Base-by-base conservation (phyloP, 2,113 vertebrate species). In the Passer domesticus region DNA sequence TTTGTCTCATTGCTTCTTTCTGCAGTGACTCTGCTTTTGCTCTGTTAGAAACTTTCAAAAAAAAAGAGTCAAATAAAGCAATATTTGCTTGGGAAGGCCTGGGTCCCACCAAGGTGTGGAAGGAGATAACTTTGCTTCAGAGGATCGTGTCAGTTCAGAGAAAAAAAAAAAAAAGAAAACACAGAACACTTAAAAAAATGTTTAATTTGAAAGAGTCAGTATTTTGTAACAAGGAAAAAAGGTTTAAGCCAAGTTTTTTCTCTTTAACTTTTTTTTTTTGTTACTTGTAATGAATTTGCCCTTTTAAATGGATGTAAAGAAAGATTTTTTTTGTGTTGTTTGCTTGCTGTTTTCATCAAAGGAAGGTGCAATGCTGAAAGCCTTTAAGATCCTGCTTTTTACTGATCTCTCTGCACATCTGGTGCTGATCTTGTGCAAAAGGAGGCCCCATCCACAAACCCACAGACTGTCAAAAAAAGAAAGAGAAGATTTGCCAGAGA, bases 1-100 rank as follows among this genome's bases (percentile, higher is more conserved):
- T 97, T 98, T 97, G 98, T 98, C 95, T 98, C 98, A 92, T 98
- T 99, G 98, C 98, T 99, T 97, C 94, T 99, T 94, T 98, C 98
- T 94, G 96, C 98, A 96, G 97, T 99, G 97, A 98, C 98, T 97
- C 97, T 98, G 67, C 97, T 99, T 94, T 97, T 99, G 98, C 98
- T 99, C 96, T 99, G 97, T 96, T 99, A 99, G 98, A 98, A 95
- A 97, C 94, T 89, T 87, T 8, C 30, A 8, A 76, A 90, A 86
- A 68, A 92, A 86, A 79, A 53, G 41, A 92, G 69, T 88, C 47
- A 62, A 83, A 83, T 55, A 96, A 92, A 90, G 78, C 88, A 93
- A 72, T 91, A 90, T 97, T 96, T 97, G 96, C 97, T 97, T 96
- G 92, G 67, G 83, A 97, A 97, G 63, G 90, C 97, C 96, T 93